Evolutionary conservation across 1,140 invertebrate genomes (phyloP), one percentile per base, ranked within the genome.

Genomic region (Polypedilum vanderplanki): DNA sequence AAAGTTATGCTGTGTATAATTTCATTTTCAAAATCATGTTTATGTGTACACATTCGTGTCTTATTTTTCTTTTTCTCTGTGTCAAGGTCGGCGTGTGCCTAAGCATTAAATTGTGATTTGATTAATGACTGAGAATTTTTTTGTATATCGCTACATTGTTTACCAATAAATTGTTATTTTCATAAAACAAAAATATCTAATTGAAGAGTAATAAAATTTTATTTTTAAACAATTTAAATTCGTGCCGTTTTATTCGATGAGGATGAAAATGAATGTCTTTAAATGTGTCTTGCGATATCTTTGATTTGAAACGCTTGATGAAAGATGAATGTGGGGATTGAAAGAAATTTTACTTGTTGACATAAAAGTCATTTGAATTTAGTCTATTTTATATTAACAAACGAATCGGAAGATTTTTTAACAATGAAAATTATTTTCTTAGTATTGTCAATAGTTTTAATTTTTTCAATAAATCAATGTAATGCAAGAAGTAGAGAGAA

Each of bases 231-330:
- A 5, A 33, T 57, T 57, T 57, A 57, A 57, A n/a, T 4, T 57
- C 46, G 46, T 57, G 46, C 46, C 46, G 46, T 57, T 57, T 57
- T 57, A 12, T 57, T 57, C 46, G n/a, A 57, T 57, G 46, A 57
- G 46, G n/a, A 57, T 57, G 46, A 57, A 57, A 57, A 57, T 57
- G n/a, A 57, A 57, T 57, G n/a, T 12, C 4, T 57, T 57, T 12
- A 57, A 57, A 57, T n/a, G 41, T n/a, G 46, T 57, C 24, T 33
- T 33, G 24, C 24, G 24, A 33, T 33, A 33, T 33, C 24, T 33
- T 33, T 33, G 24, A 33, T 33, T 33, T 33, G 24, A 33, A 33
- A 33, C 24, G 24, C 24, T 33, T 33, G 24, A 33, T 33, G 24
- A 33, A 33, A 33, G 24, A 33, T 33, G 24, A 33, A 33, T 33